These are phyloP conservation scores for Hecatera dysodea DNA, from an alignment of 2,888 invertebrate genomes.

Conservation along the genomic window DNA sequence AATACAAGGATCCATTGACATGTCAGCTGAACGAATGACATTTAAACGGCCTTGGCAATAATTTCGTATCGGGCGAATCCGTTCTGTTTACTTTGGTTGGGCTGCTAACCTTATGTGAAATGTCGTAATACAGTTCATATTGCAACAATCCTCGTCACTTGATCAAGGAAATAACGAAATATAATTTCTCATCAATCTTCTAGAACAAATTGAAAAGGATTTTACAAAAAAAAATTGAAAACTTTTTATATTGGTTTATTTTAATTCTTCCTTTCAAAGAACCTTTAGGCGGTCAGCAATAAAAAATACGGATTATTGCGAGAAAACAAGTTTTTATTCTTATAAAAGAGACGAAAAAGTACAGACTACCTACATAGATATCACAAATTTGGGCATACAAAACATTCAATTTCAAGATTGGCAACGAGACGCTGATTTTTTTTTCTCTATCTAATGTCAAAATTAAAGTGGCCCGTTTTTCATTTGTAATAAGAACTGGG, in stretches of 20 bases:
- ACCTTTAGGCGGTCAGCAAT: not conserved
- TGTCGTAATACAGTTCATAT: slow-evolving; percentile 31
- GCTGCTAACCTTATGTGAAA: slow-evolving; percentile 45
- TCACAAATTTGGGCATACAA: not conserved
- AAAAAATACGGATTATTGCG: slow-evolving; percentile 24
- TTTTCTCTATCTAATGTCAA: slow-evolving; percentile 1
- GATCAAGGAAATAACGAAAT: slow-evolving; percentile 24
- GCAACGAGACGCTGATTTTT: slow-evolving; percentile 20
- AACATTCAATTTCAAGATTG: slow-evolving; percentile 1
- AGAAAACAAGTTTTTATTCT: slow-evolving; percentile 14
- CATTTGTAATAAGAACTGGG: slow-evolving; percentile 45
- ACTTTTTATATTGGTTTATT: too few species aligned
- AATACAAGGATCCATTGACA: slow-evolving; percentile 31
- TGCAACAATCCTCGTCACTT: slow-evolving; percentile 11
- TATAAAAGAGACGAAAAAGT: not conserved
- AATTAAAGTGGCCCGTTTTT: slow-evolving; percentile 15
- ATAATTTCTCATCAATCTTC: slow-evolving; percentile 16
- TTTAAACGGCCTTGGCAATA: slow-evolving; percentile 54
- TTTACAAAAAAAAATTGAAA: not conserved
- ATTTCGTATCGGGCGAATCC: slow-evolving; percentile 40
- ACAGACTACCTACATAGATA: slow-evolving; percentile 21
- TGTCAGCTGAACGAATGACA: slow-evolving; percentile 2
- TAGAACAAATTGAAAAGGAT: not conserved
- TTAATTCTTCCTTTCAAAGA: too few species aligned
- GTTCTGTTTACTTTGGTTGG: slow-evolving; percentile 51